phyloP scores from a whole-genome alignment of 1,140 invertebrate genomes.

The Phymastichus coffea region DNA sequence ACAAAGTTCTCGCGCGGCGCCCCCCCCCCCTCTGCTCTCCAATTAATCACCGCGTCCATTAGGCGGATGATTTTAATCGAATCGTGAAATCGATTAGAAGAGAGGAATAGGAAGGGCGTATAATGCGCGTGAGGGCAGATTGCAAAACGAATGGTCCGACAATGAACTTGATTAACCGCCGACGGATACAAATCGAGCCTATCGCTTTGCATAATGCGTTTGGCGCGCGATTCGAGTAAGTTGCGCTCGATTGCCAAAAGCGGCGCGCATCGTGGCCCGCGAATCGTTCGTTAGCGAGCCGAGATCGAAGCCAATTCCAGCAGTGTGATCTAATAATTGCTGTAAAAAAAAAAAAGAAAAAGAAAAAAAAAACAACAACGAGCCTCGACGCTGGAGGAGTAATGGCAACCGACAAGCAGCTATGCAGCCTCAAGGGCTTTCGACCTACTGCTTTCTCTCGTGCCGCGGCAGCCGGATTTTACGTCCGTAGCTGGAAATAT shows the following conservation, averaged over 20 bases:
- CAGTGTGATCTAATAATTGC: too few relatives aligned
- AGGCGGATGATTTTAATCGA: neutral
- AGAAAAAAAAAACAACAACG: too few relatives aligned
- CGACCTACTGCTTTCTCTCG: too few relatives aligned
- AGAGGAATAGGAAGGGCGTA: neutral
- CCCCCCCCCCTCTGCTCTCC: neutral
- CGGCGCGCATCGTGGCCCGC: too few relatives aligned
- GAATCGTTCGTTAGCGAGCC: too few relatives aligned
- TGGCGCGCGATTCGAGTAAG: too few relatives aligned
- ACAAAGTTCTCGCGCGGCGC: neutral
- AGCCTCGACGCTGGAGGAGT: neutral
- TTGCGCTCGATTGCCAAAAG: too few relatives aligned
- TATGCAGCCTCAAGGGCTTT: neutral
- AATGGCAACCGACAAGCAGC: neutral
- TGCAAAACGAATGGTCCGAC: constrained; percentile 1
- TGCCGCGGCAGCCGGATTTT: constrained; percentile 39
- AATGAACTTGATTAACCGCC: constrained; percentile 14
- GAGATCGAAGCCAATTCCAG: too few relatives aligned
- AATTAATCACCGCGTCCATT: constrained; percentile 5
- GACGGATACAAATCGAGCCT: constrained; percentile 17
- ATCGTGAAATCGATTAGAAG: constrained; percentile 13
- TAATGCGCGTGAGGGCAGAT: neutral
- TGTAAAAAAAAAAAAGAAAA: neutral
- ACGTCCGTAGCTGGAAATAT: constrained; percentile 51
- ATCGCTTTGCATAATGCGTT: too few relatives aligned